Evolutionary conservation across 2,888 invertebrate genomes (phyloP).

Genomic region (Tanytarsus gracilentus): DNA sequence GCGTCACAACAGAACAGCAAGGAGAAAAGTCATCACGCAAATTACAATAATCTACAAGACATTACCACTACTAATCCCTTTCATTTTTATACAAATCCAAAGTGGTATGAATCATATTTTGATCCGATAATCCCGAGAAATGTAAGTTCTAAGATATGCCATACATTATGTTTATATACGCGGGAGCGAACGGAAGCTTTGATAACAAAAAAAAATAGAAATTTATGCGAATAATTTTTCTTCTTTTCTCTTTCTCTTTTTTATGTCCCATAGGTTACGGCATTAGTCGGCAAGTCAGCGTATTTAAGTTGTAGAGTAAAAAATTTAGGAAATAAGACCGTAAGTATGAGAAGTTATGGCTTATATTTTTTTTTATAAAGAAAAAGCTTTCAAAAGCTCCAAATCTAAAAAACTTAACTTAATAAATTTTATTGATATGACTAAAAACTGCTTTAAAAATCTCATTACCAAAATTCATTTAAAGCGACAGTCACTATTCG

Average conservation of each 20-base stretch:
- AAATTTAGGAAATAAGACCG: constrained; percentile 75
- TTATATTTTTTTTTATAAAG: not conserved
- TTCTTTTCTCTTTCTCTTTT: not conserved
- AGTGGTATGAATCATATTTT: constrained; percentile 57
- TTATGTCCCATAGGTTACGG: constrained; percentile 48
- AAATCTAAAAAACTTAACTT: no score
- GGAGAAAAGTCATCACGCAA: constrained; percentile 23
- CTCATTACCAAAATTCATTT: no score
- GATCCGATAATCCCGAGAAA: constrained; percentile 66
- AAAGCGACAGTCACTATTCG: no score
- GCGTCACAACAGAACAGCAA: not conserved
- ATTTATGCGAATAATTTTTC: constrained; percentile 16
- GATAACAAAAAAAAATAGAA: constrained; percentile 6
- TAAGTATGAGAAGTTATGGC: constrained; percentile 35
- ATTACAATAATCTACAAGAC: constrained; percentile 24
- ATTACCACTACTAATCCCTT: constrained; percentile 38
- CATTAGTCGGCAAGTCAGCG: constrained; percentile 71
- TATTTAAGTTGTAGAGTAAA: constrained; percentile 71
- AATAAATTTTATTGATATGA: no score
- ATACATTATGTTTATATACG: no score
- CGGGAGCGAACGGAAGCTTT: not conserved
- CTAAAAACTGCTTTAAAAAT: no score
- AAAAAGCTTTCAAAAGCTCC: not conserved
- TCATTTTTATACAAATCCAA: constrained; percentile 39
- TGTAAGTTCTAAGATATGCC: constrained; percentile 45